phyloP scores from a whole-genome alignment of 2,797 vertebrate genomes.

The Channallabes apus region DNA sequence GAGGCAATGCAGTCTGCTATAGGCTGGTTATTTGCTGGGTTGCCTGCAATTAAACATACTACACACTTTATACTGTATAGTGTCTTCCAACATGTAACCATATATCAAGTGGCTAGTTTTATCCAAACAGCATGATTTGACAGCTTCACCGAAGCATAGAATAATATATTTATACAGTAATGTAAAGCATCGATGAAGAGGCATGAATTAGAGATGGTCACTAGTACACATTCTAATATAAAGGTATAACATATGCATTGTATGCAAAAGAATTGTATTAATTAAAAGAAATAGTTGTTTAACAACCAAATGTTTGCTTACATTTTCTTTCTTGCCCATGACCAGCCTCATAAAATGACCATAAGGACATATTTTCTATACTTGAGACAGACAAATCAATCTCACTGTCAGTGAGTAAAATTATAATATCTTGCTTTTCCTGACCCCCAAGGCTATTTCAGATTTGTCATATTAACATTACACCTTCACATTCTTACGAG shows the following conservation, averaged over 20 bases:
- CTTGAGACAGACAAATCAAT: neutral
- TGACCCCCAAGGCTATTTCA: neutral
- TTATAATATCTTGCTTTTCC: neutral
- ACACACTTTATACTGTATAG: neutral
- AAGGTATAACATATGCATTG: neutral
- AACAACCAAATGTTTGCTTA: neutral
- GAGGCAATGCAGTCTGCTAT: neutral
- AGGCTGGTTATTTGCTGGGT: neutral
- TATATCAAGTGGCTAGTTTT: neutral
- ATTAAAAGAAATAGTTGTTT: neutral
- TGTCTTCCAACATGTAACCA: neutral
- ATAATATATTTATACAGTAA: neutral
- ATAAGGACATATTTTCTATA: neutral
- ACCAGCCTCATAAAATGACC: neutral
- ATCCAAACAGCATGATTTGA: neutral
- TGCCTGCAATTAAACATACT: neutral
- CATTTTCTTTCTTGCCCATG: neutral
- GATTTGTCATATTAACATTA: neutral
- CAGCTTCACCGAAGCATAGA: neutral
- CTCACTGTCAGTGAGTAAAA: neutral
- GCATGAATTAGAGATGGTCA: neutral
- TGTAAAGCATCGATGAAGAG: neutral
- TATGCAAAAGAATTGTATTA: neutral
- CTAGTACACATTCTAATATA: neutral
- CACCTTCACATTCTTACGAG: neutral